phyloP scores from a whole-genome alignment of 2,797 vertebrate genomes.

The Girardinus metallicus region DNA sequence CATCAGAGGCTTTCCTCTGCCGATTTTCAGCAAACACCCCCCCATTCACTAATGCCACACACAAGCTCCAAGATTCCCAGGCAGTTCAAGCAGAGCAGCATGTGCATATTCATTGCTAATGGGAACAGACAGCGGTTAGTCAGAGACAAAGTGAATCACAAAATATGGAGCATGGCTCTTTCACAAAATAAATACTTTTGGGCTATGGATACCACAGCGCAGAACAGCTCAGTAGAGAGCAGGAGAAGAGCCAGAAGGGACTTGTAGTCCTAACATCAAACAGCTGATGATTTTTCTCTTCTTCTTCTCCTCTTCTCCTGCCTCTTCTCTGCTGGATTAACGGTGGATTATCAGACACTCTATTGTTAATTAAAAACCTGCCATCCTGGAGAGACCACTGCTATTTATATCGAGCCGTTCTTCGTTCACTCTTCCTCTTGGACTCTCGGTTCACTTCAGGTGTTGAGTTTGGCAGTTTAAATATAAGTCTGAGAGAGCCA shows the following conservation, averaged over 20 bases:
- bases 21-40: conserved; percentile 64
- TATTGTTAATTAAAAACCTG: conserved; percentile 82
- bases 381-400: conserved; percentile 73
- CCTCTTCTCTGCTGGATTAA: conserved; percentile 78
- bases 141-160: conserved; percentile 83
- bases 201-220: conserved; percentile 70
- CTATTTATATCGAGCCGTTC: conserved; percentile 75
- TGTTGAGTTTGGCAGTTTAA: conserved; percentile 65
- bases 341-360: conserved; percentile 79
- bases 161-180: conserved; percentile 78
- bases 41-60: conserved; percentile 54
- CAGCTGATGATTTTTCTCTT: conserved; percentile 72
- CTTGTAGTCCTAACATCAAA: conserved; percentile 78
- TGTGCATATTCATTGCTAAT: conserved; percentile 76
- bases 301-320: conserved; percentile 69
- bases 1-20: conserved; percentile 64
- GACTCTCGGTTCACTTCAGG: conserved; percentile 72
- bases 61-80: conserved; percentile 53
- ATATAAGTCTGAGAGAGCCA: conserved; percentile 39
- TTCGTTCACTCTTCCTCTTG: conserved; percentile 50
- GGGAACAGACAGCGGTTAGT: conserved; percentile 81
- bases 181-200: conserved; percentile 77
- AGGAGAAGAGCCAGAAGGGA: conserved; percentile 68
- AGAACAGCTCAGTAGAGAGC: conserved; percentile 59
- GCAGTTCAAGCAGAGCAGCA: conserved; percentile 62